A percentile compares a stretch with the other conserved stretches of the same genome.
These are phyloP conservation scores for Sus scrofa DNA, from an alignment of 2,113 vertebrate species.

Conservation along the genomic window DNA sequence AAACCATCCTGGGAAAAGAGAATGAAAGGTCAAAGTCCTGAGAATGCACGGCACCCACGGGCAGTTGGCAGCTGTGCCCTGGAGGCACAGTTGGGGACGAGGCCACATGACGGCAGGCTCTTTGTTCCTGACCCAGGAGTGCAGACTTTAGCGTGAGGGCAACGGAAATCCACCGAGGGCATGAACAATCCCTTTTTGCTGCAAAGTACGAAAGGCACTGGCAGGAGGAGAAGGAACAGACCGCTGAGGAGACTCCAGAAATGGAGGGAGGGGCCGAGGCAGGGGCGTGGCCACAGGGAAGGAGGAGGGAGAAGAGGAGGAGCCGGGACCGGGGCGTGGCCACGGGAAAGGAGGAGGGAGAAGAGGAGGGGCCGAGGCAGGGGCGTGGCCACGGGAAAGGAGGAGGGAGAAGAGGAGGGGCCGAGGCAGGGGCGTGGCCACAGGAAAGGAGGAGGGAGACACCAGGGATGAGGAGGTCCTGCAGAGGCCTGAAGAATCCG, in stretches of 20 bases:
- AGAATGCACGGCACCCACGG: rapidly evolving
- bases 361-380: not conserved
- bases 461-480: rapidly evolving
- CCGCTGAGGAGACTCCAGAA: rapidly evolving
- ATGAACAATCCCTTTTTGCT: not conserved
- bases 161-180: not conserved
- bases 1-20: not conserved
- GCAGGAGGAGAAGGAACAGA: not conserved
- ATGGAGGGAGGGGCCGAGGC: rapidly evolving
- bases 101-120: rapidly evolving
- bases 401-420: too few relatives aligned
- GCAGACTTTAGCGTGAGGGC: not conserved
- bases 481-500: rapidly evolving
- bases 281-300: too few relatives aligned
- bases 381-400: too few relatives aligned
- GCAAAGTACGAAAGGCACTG: not conserved
- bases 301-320: not conserved
- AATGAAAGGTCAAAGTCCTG: rapidly evolving
- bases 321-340: too few relatives aligned
- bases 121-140: too few relatives aligned
- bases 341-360: not conserved
- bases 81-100: rapidly evolving
- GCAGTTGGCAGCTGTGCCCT: rapidly evolving
- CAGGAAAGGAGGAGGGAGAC: not conserved
- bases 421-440: too few relatives aligned